A percentile compares a stretch with the other conserved stretches of the same genome.
phyloP scores from a whole-genome alignment of 2,888 invertebrate genomes.

The Hipparchia sbordonii region DNA sequence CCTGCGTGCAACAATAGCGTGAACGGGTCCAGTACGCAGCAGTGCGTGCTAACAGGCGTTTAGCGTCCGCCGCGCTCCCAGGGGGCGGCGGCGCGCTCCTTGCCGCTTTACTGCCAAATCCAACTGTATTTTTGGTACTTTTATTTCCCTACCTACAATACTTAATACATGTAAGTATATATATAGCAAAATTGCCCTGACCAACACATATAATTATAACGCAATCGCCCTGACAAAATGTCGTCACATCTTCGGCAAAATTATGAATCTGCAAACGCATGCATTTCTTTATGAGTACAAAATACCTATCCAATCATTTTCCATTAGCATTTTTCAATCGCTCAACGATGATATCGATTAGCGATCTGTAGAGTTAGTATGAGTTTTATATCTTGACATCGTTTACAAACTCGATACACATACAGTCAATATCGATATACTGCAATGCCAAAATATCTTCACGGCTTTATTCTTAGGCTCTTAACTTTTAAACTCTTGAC shows the following conservation, averaged over 20 bases:
- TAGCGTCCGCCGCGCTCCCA: conserved; percentile 65
- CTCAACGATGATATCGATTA: conserved; percentile 30
- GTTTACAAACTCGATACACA: no score
- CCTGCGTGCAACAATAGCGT: conserved; percentile 49
- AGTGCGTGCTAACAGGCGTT: conserved; percentile 83
- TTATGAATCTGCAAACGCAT: no score
- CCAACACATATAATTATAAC: no score
- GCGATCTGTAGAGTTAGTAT: not conserved
- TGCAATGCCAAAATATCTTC: no score
- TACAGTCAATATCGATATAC: no score
- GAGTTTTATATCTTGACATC: no score
- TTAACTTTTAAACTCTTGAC: no score
- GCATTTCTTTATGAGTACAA: not conserved
- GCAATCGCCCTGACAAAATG: no score
- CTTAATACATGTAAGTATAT: no score
- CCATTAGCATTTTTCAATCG: conserved; percentile 24
- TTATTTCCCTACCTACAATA: conserved; percentile 1
- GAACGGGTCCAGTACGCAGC: conserved; percentile 40
- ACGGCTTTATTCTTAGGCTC: no score
- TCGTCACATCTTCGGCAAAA: no score
- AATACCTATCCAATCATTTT: not conserved
- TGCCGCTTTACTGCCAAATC: conserved; percentile 69
- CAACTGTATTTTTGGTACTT: conserved; percentile 56
- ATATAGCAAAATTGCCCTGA: no score
- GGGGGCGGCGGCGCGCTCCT: conserved; percentile 55